Evolutionary conservation across 2,888 invertebrate genomes (phyloP).

Genomic region (Zaprionus obscuricornis): DNA sequence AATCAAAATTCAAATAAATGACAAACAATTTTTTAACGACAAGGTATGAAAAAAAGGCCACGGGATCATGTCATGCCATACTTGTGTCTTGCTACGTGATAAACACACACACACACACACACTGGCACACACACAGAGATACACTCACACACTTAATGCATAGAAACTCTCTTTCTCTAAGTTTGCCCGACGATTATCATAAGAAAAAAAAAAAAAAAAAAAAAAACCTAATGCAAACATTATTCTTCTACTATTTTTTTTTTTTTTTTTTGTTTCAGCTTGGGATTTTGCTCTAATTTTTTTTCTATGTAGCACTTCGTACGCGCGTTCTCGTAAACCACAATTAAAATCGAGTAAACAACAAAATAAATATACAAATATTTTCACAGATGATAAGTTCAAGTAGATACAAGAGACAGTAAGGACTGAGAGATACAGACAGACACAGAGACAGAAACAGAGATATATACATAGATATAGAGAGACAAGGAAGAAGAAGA

Average conservation of each 20-base stretch:
- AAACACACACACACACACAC: conserved; percentile 35
- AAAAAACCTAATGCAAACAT: conserved; percentile 72
- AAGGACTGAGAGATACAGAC: too few relatives aligned
- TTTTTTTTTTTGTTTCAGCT: background rate
- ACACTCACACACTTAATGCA: conserved; percentile 2
- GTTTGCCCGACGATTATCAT: conserved; percentile 25
- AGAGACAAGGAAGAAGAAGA: background rate
- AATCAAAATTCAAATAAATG: conserved; percentile 75
- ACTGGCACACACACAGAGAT: conserved; percentile 11
- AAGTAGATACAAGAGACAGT: too few relatives aligned
- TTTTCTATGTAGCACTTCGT: conserved; percentile 44
- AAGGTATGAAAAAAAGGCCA: conserved; percentile 75
- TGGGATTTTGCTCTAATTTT: conserved; percentile 80
- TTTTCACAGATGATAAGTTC: conserved; percentile 79
- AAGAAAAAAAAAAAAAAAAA: conserved; percentile 38
- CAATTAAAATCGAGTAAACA: conserved; percentile 75
- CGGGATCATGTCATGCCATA: conserved; percentile 64
- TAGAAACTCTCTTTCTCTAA: conserved; percentile 17
- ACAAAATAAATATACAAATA: conserved; percentile 73
- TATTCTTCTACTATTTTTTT: conserved; percentile 26
- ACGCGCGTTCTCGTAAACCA: conserved; percentile 47
- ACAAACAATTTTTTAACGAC: conserved; percentile 31
- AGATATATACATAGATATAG: too few relatives aligned
- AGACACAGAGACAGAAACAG: too few relatives aligned
- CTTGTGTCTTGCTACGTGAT: conserved; percentile 55